phyloP scores from a whole-genome alignment of 2,797 vertebrate genomes.

The Pampus argenteus region DNA sequence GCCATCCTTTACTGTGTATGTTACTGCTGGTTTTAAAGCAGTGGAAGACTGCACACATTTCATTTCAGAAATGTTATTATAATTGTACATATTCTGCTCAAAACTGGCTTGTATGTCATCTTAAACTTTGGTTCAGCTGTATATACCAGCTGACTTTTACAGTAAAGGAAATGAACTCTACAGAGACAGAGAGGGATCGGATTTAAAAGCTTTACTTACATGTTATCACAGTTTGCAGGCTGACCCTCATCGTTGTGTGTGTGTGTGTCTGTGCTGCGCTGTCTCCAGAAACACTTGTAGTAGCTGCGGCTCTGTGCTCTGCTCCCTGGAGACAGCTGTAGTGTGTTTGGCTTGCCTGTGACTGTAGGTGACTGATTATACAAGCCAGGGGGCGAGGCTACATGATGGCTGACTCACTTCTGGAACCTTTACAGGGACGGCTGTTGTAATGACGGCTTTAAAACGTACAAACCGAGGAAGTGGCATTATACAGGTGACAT shows the following conservation, averaged over 20 bases:
- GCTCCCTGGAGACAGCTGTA: conserved; percentile 28
- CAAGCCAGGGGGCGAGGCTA: conserved; percentile 41
- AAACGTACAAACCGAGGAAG: background rate
- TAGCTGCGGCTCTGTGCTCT: conserved; percentile 7
- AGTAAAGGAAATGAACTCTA: background rate
- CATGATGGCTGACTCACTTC: conserved; percentile 17
- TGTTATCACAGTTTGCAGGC: conserved; percentile 26
- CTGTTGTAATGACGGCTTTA: background rate
- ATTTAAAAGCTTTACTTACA: conserved; percentile 42
- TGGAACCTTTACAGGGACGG: background rate
- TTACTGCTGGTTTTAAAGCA: background rate
- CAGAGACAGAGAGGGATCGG: background rate
- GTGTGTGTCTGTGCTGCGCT: background rate
- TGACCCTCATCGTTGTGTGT: conserved; percentile 24
- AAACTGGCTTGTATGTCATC: background rate
- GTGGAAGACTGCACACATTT: no score
- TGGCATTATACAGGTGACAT: background rate
- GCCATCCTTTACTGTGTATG: no score
- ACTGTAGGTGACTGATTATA: conserved; percentile 37
- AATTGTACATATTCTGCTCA: background rate
- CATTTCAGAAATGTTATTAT: no score
- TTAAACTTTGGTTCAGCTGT: background rate
- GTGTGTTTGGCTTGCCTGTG: conserved; percentile 38
- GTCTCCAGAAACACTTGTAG: conserved; percentile 5
- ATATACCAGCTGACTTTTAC: background rate